Conservation (phyloP, 2,113 vertebrate genomes). For the Oreochromis tanganicae region DNA sequence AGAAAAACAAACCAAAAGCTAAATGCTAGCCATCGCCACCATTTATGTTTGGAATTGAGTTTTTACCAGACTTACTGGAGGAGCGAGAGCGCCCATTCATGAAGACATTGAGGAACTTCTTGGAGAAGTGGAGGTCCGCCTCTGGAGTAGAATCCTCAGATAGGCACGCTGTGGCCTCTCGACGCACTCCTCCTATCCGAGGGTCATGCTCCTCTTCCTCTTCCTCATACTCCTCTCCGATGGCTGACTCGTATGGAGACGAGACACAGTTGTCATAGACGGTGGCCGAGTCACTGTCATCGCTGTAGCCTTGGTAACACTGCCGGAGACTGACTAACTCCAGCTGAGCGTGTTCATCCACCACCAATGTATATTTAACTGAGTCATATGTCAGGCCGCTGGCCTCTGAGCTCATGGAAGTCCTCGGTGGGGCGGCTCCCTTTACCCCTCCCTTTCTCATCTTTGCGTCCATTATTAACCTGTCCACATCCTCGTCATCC, state of each 20-base stretch:
- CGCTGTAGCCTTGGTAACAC: slow-evolving; percentile 92
- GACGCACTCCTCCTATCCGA: slow-evolving; percentile 50
- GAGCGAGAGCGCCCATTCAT: slow-evolving; percentile 92
- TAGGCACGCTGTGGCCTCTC: slow-evolving; percentile 79
- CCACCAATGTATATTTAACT: slow-evolving; percentile 95
- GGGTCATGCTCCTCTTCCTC: slow-evolving; percentile 76
- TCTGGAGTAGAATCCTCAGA: slow-evolving; percentile 90
- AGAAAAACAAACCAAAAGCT: neutral
- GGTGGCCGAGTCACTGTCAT: slow-evolving; percentile 92
- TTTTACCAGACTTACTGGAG: slow-evolving; percentile 85
- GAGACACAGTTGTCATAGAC: slow-evolving; percentile 95
- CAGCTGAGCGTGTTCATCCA: slow-evolving; percentile 92
- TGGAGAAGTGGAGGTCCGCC: slow-evolving; percentile 87
- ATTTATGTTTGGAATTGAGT: neutral
- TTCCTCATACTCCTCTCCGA: slow-evolving; percentile 90
- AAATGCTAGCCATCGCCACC: neutral
- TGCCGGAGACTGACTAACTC: slow-evolving; percentile 92
- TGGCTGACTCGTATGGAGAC: slow-evolving; percentile 89
- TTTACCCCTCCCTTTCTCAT: slow-evolving; percentile 19
- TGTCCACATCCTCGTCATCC: slow-evolving; percentile 65
- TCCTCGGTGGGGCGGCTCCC: slow-evolving; percentile 62
- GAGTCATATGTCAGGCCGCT: slow-evolving; percentile 95
- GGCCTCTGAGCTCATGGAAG: slow-evolving; percentile 88
- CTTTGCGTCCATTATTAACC: slow-evolving; percentile 43
- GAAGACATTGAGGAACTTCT: slow-evolving; percentile 98